Conservation (phyloP, 2,113 vertebrate species). For the Scolopax mira region DNA sequence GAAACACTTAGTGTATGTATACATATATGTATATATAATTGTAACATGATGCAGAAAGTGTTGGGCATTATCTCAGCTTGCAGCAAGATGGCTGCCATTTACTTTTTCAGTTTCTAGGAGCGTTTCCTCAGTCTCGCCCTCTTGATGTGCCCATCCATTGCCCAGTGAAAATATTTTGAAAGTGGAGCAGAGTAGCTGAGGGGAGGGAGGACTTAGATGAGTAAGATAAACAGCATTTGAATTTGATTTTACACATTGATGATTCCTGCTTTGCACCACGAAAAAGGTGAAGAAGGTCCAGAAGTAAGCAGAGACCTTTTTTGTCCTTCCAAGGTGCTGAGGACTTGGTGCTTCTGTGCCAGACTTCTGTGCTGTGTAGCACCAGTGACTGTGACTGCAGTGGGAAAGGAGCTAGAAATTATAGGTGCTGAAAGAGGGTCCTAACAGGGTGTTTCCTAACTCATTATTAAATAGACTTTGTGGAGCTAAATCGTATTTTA, state of each 20-base stretch:
- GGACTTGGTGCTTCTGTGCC: not conserved
- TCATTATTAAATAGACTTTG: not conserved
- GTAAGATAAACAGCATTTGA: not conserved
- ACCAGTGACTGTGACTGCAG: not conserved
- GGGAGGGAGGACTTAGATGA: not conserved
- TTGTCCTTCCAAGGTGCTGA: not conserved
- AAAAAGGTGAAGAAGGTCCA: not conserved
- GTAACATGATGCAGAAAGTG: not conserved
- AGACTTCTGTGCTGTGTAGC: not conserved
- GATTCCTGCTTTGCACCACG: not conserved
- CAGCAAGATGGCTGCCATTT: not conserved
- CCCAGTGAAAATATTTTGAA: not conserved
- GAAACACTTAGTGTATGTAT: not conserved
- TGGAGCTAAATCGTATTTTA: not conserved
- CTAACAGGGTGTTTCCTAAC: not conserved
- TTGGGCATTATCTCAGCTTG: not conserved
- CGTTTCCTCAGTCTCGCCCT: not conserved
- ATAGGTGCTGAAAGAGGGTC: not conserved
- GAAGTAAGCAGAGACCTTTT: not conserved
- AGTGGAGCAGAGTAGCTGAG: not conserved
- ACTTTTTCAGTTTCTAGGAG: not conserved
- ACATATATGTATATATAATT: not conserved
- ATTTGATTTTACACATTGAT: not conserved
- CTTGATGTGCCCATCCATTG: not conserved
- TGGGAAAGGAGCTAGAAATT: not conserved